Evolutionary conservation across 1,140 invertebrate species (phyloP).

Genomic region (Monochamus saltuarius): DNA sequence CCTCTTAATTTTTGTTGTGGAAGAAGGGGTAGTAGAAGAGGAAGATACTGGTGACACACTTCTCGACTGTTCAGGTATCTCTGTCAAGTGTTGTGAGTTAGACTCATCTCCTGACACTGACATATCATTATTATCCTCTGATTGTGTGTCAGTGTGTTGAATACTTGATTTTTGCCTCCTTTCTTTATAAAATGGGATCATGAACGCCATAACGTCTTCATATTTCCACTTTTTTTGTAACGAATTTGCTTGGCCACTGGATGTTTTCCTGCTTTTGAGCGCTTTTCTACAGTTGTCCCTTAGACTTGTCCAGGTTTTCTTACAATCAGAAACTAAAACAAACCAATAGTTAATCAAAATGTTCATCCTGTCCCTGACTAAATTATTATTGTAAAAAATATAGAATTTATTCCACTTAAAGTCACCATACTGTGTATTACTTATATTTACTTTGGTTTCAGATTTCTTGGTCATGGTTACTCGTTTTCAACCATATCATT

Average conservation of each 20-base stretch:
- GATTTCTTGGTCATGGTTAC: slow-evolving; percentile 16
- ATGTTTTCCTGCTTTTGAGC: slow-evolving; percentile 8
- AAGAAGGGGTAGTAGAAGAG: too few relatives aligned
- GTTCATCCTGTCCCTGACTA: too few relatives aligned
- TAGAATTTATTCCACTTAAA: too few relatives aligned
- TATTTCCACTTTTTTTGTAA: slow-evolving; percentile 9
- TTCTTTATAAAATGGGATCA: neutral
- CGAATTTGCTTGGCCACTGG: neutral
- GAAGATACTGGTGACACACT: too few relatives aligned
- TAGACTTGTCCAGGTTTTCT: slow-evolving; percentile 6
- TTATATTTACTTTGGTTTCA: slow-evolving; percentile 3
- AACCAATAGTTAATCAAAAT: too few relatives aligned
- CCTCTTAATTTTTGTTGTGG: too few relatives aligned
- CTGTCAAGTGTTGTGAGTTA: neutral
- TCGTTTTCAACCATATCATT: slow-evolving; percentile 18
- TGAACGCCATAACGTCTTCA: neutral
- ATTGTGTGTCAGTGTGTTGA: neutral
- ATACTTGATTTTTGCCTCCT: neutral
- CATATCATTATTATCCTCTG: neutral
- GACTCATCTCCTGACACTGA: neutral
- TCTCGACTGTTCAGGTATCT: neutral
- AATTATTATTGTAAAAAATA: too few relatives aligned
- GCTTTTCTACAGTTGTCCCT: slow-evolving; percentile 14
- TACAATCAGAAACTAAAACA: slow-evolving; percentile 12
- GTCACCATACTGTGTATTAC: too few relatives aligned